A percentile compares a stretch with the other conserved stretches of the same genome.
These are phyloP conservation scores for Panorpa germanica DNA, from an alignment of 2,888 invertebrate species.

Conservation along the genomic window DNA sequence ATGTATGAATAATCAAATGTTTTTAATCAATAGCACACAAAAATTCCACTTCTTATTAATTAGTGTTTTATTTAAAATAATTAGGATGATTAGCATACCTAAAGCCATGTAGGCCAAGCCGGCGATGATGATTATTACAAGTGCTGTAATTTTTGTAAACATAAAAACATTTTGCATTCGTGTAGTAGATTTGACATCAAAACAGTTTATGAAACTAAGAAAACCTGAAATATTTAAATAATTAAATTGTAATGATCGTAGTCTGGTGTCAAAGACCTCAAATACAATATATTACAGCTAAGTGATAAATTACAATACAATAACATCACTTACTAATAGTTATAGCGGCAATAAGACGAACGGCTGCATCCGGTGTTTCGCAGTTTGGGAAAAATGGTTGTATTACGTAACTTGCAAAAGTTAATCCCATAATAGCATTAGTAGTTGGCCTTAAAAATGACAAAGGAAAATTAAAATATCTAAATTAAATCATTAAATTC, in stretches of 20 bases:
- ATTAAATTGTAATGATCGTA: constrained; percentile 1
- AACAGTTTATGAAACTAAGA: constrained; percentile 76
- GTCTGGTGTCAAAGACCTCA: background rate
- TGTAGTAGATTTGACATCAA: constrained; percentile 70
- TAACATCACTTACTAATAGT: constrained; percentile 52
- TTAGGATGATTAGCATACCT: constrained; percentile 32
- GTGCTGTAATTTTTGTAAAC: constrained; percentile 75
- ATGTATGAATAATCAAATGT: background rate
- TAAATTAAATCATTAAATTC: constrained; percentile 1
- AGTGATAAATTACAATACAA: background rate
- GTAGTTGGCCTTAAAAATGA: constrained; percentile 62
- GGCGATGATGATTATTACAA: constrained; percentile 63
- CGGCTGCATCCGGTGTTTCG: constrained; percentile 44
- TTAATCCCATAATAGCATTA: constrained; percentile 90
- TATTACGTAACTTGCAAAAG: constrained; percentile 82
- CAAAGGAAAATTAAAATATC: constrained; percentile 10
- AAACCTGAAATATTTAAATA: constrained; percentile 37
- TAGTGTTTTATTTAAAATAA: constrained; percentile 6
- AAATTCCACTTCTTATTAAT: background rate
- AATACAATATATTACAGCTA: background rate
- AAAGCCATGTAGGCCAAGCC: constrained; percentile 55
- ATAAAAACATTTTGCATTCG: constrained; percentile 83
- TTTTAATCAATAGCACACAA: background rate
- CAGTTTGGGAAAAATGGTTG: constrained; percentile 70
- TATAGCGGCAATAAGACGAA: constrained; percentile 57